phyloP scores from a whole-genome alignment of 2,888 invertebrate species.

The Tanaodytes sp. region DNA sequence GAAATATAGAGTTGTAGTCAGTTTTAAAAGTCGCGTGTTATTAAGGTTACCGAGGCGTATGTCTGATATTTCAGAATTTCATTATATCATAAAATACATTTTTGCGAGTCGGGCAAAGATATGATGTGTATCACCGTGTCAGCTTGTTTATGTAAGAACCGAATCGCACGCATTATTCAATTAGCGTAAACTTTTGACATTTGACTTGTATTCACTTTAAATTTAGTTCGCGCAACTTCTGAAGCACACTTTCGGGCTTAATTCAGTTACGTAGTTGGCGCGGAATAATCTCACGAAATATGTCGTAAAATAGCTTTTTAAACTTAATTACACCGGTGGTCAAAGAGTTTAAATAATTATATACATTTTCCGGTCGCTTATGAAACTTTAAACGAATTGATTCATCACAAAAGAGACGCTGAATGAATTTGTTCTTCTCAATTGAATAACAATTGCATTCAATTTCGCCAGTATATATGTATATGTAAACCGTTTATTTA shows the following conservation, averaged over 20 bases:
- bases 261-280: conserved; percentile 38
- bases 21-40: no score
- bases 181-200: conserved; percentile 43
- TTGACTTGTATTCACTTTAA: conserved; percentile 42
- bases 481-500: no score
- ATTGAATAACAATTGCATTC: conserved; percentile 25
- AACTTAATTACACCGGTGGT: conserved; percentile 40
- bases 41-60: no score
- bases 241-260: conserved; percentile 36
- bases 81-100: no score
- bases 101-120: no score
- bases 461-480: conserved; percentile 8
- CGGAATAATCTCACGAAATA: conserved; percentile 47
- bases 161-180: conserved; percentile 35
- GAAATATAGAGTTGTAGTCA: no score
- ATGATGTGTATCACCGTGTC: no score
- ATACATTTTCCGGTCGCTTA: conserved; percentile 22
- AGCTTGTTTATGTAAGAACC: no score
- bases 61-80: no score
- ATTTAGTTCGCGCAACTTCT: conserved; percentile 42
- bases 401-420: conserved; percentile 17
- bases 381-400: conserved; percentile 38
- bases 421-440: conserved; percentile 16
- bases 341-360: conserved; percentile 44
- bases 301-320: conserved; percentile 46